phyloP scores from a whole-genome alignment of 2,113 vertebrate genomes.

The Haliaeetus leucogaster region DNA sequence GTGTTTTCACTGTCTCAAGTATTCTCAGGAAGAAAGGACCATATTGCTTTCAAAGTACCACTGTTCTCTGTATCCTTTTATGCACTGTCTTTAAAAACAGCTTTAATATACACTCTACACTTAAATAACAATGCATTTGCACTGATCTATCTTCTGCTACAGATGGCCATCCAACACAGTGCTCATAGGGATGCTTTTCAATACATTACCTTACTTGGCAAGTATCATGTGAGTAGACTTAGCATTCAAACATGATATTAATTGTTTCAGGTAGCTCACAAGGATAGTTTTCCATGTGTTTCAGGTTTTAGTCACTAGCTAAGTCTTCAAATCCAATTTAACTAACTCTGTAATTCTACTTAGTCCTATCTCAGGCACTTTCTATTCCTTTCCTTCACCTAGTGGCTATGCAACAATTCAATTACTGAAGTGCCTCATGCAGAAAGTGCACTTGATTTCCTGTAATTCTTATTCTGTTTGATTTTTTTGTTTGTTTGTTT shows the following conservation, averaged over 20 bases:
- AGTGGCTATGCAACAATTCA: constrained; percentile 48
- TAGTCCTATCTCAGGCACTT: constrained; percentile 1
- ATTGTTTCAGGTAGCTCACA: neutral
- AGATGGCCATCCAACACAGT: neutral
- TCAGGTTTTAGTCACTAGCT: neutral
- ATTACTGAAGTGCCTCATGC: constrained; percentile 54
- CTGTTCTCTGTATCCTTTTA: neutral
- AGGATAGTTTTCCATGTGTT: neutral
- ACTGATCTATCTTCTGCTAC: neutral
- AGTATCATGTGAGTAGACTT: neutral
- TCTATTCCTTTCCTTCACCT: constrained; percentile 19
- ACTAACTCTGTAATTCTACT: constrained; percentile 3
- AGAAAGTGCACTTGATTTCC: constrained; percentile 41
- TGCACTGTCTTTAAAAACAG: neutral
- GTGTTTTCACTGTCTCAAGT: neutral
- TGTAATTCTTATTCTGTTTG: constrained; percentile 9
- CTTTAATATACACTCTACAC: neutral
- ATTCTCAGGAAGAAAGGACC: neutral
- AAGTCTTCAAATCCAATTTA: constrained; percentile 57
- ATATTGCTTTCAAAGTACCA: neutral
- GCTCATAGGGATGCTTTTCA: neutral
- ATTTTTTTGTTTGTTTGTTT: neutral
- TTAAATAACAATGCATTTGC: neutral
- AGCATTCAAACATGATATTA: neutral
- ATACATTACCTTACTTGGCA: neutral